phyloP scores from a whole-genome alignment of 2,113 vertebrate species.

The Cardinalis cardinalis region DNA sequence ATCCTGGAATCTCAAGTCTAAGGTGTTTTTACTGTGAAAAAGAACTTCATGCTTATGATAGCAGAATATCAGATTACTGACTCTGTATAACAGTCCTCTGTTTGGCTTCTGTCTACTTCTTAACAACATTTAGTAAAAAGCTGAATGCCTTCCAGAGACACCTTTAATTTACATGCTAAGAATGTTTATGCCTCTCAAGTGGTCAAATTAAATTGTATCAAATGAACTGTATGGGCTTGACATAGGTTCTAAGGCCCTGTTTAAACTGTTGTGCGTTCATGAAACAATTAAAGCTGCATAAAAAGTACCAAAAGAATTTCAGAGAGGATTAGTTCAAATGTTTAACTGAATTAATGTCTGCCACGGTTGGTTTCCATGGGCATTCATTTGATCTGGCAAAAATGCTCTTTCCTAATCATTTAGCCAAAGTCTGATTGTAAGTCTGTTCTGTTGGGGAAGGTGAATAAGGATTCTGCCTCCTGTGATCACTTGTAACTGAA shows the following conservation, averaged over 20 bases:
- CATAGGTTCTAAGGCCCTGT: constrained; percentile 6
- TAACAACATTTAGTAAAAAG: constrained; percentile 15
- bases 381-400: neutral
- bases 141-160: constrained; percentile 41
- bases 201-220: constrained; percentile 55
- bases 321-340: constrained; percentile 33
- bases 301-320: constrained; percentile 38
- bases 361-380: neutral
- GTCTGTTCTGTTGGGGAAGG: neutral
- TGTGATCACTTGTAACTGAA: neutral
- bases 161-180: constrained; percentile 31
- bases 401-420: neutral
- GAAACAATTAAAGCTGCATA: constrained; percentile 44
- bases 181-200: constrained; percentile 53
- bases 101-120: constrained; percentile 42
- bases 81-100: neutral
- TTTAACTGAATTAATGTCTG: constrained; percentile 42
- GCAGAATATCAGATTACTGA: constrained; percentile 35
- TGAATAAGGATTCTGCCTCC: neutral
- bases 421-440: neutral
- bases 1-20: constrained; percentile 23
- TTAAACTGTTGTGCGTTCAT: constrained; percentile 25
- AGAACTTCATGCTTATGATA: constrained; percentile 24
- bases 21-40: constrained; percentile 29
- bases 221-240: neutral